A percentile compares a stretch with the other conserved stretches of the same genome.
phyloP scores from a whole-genome alignment of 2,113 vertebrate species.

The Helogale parvula region DNA sequence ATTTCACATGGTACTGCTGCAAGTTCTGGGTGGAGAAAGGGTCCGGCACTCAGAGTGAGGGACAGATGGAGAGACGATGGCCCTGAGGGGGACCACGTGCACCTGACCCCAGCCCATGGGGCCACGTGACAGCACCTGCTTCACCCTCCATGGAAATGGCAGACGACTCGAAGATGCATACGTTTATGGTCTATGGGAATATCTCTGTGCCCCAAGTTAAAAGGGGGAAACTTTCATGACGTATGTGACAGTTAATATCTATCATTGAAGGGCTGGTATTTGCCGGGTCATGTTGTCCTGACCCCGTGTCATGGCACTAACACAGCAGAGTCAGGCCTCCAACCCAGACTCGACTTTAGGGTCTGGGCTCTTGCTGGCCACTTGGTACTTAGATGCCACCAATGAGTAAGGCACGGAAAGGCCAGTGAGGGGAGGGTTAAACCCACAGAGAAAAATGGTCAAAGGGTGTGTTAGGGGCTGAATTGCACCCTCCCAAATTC shows the following conservation, averaged over 20 bases:
- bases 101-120: accelerated
- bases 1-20: background rate
- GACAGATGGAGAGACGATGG: accelerated
- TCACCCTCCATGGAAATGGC: background rate
- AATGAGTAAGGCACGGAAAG: accelerated
- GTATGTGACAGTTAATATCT: no score
- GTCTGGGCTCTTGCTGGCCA: accelerated
- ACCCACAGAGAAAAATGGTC: background rate
- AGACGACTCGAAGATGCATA: accelerated
- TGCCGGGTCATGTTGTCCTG: background rate
- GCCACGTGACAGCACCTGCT: background rate
- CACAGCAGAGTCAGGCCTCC: background rate
- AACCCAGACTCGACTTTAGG: no score
- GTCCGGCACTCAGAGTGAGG: background rate
- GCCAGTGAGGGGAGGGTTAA: background rate
- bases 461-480: background rate
- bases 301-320: background rate
- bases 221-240: background rate
- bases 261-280: background rate
- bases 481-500: background rate
- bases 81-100: background rate
- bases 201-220: background rate
- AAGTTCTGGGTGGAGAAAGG: background rate
- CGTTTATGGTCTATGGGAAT: accelerated
- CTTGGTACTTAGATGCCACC: background rate